These are phyloP conservation scores for Diorhabda sublineata DNA, from an alignment of 1,140 invertebrate genomes.

Conservation along the genomic window DNA sequence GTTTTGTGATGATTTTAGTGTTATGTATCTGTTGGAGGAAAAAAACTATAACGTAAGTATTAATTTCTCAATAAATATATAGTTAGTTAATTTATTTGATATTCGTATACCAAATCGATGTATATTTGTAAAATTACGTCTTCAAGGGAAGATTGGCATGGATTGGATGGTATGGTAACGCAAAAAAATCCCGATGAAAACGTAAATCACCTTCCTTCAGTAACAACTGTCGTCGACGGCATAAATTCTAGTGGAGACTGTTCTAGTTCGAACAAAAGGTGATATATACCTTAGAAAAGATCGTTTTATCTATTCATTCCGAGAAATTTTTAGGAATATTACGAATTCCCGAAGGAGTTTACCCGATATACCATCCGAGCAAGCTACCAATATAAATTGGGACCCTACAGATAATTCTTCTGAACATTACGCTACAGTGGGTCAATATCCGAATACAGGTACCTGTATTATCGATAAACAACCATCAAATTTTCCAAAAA, in stretches of 20 bases:
- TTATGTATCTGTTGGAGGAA: conserved; percentile 41
- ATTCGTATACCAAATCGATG: conserved; percentile 12
- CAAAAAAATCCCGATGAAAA: conserved; percentile 54
- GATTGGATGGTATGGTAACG: conserved; percentile 54
- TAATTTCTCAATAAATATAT: conserved; percentile 4
- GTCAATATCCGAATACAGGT: conserved; percentile 43
- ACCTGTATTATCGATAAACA: neutral
- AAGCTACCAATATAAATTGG: conserved; percentile 48
- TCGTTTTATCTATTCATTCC: neutral
- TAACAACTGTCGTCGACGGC: conserved; percentile 33
- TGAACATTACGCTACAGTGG: conserved; percentile 65
- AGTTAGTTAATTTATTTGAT: conserved; percentile 13
- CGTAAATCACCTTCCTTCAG: conserved; percentile 47
- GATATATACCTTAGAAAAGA: neutral
- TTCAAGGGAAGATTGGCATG: conserved; percentile 52
- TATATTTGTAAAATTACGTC: conserved; percentile 3
- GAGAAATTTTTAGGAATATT: conserved; percentile 21
- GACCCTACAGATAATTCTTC: conserved; percentile 56
- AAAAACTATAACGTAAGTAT: conserved; percentile 40
- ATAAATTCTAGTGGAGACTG: conserved; percentile 39
- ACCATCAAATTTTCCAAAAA: neutral
- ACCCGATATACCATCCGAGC: conserved; percentile 58
- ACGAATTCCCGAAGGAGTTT: conserved; percentile 59
- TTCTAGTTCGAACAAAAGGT: conserved; percentile 41
- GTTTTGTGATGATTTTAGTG: conserved; percentile 34